These are phyloP conservation scores for Hirundo rustica DNA, from an alignment of 2,797 vertebrate species.

Conservation along the genomic window DNA sequence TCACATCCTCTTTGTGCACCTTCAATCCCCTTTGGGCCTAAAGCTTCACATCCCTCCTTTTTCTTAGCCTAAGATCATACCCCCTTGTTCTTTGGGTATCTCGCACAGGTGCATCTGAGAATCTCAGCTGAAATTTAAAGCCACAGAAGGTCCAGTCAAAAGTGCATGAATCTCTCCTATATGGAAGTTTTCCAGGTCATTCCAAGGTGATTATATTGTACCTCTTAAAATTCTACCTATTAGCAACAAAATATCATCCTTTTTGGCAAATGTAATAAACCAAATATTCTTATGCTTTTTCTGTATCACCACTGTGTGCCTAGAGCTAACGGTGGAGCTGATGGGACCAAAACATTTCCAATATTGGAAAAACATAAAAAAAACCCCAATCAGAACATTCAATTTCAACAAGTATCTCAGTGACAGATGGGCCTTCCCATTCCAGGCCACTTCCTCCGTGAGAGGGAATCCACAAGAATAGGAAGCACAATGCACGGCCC, in stretches of 20 bases:
- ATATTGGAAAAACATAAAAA: background rate
- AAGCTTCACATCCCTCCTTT: background rate
- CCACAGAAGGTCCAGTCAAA: background rate
- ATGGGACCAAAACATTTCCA: background rate
- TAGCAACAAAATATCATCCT: background rate
- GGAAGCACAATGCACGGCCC: conserved; percentile 39
- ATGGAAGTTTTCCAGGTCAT: background rate
- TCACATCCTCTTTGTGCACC: background rate
- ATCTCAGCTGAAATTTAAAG: background rate
- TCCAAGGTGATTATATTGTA: background rate
- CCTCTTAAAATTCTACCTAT: background rate
- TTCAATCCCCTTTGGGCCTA: background rate
- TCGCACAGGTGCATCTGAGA: background rate
- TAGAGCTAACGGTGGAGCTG: background rate
- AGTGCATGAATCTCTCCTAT: background rate
- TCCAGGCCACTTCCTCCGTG: conserved; percentile 23
- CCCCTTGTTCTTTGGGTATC: background rate
- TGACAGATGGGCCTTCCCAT: conserved; percentile 64
- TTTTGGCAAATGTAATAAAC: background rate
- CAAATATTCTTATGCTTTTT: background rate
- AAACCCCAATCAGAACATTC: background rate
- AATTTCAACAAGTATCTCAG: conserved; percentile 48
- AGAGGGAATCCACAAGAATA: conserved; percentile 28
- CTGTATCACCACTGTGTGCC: background rate
- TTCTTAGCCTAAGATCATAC: background rate